phyloP scores from a whole-genome alignment of 2,888 invertebrate species.

The Euclidia mi region DNA sequence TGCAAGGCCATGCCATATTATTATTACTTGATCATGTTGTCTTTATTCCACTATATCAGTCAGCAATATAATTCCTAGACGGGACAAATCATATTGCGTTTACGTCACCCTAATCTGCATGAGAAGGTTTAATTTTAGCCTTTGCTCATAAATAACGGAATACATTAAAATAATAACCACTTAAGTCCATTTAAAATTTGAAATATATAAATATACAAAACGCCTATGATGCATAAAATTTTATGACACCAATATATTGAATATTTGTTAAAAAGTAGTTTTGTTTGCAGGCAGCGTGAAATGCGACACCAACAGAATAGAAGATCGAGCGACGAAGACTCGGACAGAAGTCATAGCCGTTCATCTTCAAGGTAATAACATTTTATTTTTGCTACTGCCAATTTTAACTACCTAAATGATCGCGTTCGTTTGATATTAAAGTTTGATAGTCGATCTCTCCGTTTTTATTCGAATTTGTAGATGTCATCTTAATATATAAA shows the following conservation, averaged over 20 bases:
- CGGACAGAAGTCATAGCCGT: constrained; percentile 75
- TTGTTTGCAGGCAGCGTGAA: constrained; percentile 93
- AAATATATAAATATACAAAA: neutral
- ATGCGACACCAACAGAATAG: constrained; percentile 92
- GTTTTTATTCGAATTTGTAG: too few relatives aligned
- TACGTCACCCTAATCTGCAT: neutral
- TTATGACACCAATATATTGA: constrained; percentile 9
- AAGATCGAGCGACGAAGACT: constrained; percentile 84
- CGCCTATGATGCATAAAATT: constrained; percentile 5
- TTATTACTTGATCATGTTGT: too few relatives aligned
- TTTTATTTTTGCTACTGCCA: constrained; percentile 12
- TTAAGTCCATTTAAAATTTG: neutral
- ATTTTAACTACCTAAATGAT: constrained; percentile 5
- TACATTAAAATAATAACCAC: constrained; percentile 11
- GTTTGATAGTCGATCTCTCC: neutral
- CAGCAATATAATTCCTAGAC: too few relatives aligned
- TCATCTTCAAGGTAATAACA: constrained; percentile 76
- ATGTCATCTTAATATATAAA: too few relatives aligned
- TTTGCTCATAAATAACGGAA: neutral
- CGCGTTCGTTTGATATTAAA: constrained; percentile 6
- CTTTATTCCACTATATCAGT: too few relatives aligned
- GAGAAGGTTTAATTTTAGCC: neutral
- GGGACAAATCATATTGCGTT: neutral
- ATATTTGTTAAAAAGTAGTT: constrained; percentile 13
- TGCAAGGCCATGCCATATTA: too few relatives aligned